phyloP scores from a whole-genome alignment of 2,888 invertebrate genomes.

The Clostera curtula region DNA sequence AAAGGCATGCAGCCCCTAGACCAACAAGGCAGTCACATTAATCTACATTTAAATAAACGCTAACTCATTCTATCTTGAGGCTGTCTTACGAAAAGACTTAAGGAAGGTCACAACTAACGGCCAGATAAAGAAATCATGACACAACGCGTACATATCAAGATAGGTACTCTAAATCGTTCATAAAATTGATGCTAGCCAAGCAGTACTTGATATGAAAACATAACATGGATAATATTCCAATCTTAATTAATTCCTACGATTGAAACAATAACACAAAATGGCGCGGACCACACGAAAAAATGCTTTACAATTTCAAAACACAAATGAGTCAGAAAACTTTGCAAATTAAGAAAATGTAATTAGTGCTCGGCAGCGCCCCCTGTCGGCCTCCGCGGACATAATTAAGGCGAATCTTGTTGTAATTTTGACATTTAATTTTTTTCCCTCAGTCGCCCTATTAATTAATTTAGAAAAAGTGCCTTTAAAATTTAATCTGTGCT shows the following conservation, averaged over 20 bases:
- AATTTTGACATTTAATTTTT: constrained; percentile 74
- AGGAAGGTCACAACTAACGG: too few species aligned
- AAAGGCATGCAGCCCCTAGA: too few species aligned
- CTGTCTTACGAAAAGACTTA: too few species aligned
- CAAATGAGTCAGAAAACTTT: constrained; percentile 45
- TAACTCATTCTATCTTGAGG: too few species aligned
- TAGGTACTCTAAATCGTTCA: too few species aligned
- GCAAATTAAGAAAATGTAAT: constrained; percentile 74
- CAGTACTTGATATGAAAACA: too few species aligned
- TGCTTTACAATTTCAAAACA: constrained; percentile 9
- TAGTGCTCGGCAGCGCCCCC: constrained; percentile 35
- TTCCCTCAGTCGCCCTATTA: constrained; percentile 59
- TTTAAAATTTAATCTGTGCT: constrained; percentile 68
- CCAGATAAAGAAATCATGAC: too few species aligned
- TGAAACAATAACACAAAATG: constrained; percentile 4
- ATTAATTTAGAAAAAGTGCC: constrained; percentile 67
- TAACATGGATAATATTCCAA: too few species aligned
- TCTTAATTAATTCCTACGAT: not conserved
- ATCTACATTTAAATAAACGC: too few species aligned
- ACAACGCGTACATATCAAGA: too few species aligned
- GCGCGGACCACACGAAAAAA: constrained; percentile 9
- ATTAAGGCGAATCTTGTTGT: constrained; percentile 72
- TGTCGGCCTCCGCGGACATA: constrained; percentile 45
- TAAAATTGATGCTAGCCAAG: too few species aligned
- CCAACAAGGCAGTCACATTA: too few species aligned